Evolutionary conservation across 2,113 vertebrate genomes (phyloP).

Genomic region (Poeciliopsis prolifica): DNA sequence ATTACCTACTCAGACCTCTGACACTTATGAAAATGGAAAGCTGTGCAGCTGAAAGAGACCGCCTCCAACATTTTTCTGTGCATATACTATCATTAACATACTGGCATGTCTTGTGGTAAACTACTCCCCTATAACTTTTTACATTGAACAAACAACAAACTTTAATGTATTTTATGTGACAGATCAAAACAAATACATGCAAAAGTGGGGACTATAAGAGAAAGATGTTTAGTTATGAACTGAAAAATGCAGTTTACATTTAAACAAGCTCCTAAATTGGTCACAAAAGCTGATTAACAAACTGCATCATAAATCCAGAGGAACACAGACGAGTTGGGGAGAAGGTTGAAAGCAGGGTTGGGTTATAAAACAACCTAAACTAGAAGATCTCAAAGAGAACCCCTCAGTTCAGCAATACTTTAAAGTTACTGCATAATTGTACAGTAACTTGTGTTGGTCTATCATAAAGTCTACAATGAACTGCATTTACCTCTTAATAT

Average conservation of each 20-base stretch:
- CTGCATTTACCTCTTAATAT: not conserved
- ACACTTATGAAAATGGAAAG: conserved; percentile 53
- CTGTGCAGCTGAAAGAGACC: not conserved
- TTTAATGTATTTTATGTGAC: not conserved
- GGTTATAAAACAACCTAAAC: not conserved
- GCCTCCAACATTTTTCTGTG: conserved; percentile 16
- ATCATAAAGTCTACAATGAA: not conserved
- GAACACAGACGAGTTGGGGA: not conserved
- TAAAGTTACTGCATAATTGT: not conserved
- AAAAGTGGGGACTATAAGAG: not conserved
- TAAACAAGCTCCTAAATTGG: not conserved
- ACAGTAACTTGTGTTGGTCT: not conserved
- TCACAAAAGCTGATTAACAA: not conserved
- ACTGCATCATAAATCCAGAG: not conserved
- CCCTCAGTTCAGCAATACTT: not conserved
- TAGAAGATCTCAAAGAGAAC: not conserved
- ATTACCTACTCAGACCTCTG: conserved; percentile 37
- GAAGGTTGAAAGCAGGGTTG: not conserved
- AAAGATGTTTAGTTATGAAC: not conserved
- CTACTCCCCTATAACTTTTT: not conserved
- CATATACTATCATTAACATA: not conserved
- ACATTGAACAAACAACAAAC: not conserved
- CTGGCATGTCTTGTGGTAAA: not conserved
- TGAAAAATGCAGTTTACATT: not conserved
- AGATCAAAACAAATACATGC: not conserved